Percentiles rank a stretch among this genome's conserved stretches.
These are phyloP conservation scores for Euleptes europaea DNA, from an alignment of 2,113 vertebrate genomes.

Conservation along the genomic window DNA sequence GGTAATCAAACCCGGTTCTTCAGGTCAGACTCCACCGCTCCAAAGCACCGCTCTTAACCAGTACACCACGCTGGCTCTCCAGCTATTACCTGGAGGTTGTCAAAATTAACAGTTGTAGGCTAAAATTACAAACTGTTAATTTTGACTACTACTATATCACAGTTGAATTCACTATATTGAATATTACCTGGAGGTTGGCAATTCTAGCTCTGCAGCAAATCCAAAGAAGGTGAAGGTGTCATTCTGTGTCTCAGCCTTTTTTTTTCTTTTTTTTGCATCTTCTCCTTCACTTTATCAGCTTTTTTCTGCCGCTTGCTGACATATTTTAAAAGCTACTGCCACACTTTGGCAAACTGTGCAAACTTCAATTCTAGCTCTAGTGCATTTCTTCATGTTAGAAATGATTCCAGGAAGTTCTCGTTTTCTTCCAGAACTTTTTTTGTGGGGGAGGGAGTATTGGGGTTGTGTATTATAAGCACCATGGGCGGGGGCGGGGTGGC, in stretches of 20 bases:
- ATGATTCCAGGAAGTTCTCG: background rate
- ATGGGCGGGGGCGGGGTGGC: too few species aligned
- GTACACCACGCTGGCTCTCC: too few species aligned
- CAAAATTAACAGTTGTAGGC: too few species aligned
- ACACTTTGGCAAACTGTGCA: constrained; percentile 15
- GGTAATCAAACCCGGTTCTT: too few species aligned
- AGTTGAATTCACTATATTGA: too few species aligned
- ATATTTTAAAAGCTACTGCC: constrained; percentile 25
- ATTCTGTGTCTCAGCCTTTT: constrained; percentile 11
- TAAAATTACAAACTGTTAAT: too few species aligned
- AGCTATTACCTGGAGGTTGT: too few species aligned
- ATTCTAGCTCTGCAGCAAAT: constrained; percentile 4
- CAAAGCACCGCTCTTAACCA: too few species aligned
- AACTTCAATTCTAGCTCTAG: background rate
- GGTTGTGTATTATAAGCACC: background rate
- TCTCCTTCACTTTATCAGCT: constrained; percentile 11
- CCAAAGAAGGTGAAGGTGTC: background rate
- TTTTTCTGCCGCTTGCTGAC: background rate
- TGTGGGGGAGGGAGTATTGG: background rate
- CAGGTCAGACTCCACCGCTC: too few species aligned
- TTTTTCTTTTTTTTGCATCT: background rate
- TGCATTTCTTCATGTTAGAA: background rate
- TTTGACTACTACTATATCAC: too few species aligned
- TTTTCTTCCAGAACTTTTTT: background rate
- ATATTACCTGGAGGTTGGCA: too few species aligned